Evolutionary conservation across 2,888 invertebrate species (phyloP).

Genomic region (Trichogramma dendrolimi): DNA sequence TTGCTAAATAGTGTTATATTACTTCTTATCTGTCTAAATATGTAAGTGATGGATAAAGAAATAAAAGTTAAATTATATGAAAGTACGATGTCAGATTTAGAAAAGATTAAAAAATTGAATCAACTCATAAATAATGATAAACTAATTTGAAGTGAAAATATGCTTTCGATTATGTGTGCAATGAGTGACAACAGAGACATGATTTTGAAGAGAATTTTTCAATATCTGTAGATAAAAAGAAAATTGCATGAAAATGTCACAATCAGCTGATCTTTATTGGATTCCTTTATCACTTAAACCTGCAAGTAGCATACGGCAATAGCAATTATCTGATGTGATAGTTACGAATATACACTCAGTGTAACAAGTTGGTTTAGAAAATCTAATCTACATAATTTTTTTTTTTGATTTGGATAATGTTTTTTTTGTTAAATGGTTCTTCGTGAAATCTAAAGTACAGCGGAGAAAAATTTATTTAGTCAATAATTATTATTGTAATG

Average conservation of each 20-base stretch:
- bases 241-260: constrained; percentile 24
- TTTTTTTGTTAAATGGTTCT: constrained; percentile 1
- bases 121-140: background rate
- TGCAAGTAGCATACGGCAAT: background rate
- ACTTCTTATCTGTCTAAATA: background rate
- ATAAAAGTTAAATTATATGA: constrained; percentile 9
- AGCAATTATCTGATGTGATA: background rate
- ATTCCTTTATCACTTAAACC: constrained; percentile 9
- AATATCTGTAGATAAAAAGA: background rate
- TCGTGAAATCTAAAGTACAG: background rate
- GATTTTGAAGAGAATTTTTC: constrained; percentile 13
- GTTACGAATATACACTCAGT: background rate
- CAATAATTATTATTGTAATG: constrained; percentile 9
- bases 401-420: background rate
- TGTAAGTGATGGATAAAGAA: constrained; percentile 17
- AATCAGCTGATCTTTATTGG: constrained; percentile 21
- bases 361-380: background rate
- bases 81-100: constrained; percentile 16
- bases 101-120: constrained; percentile 4
- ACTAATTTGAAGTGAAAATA: constrained; percentile 14
- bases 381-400: background rate
- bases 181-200: constrained; percentile 12
- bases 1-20: constrained; percentile 21
- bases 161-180: constrained; percentile 9
- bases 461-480: background rate